Percentiles rank a stretch among this genome's conserved stretches.
phyloP scores from a whole-genome alignment of 2,113 vertebrate genomes.

The Poicephalus gulielmi region DNA sequence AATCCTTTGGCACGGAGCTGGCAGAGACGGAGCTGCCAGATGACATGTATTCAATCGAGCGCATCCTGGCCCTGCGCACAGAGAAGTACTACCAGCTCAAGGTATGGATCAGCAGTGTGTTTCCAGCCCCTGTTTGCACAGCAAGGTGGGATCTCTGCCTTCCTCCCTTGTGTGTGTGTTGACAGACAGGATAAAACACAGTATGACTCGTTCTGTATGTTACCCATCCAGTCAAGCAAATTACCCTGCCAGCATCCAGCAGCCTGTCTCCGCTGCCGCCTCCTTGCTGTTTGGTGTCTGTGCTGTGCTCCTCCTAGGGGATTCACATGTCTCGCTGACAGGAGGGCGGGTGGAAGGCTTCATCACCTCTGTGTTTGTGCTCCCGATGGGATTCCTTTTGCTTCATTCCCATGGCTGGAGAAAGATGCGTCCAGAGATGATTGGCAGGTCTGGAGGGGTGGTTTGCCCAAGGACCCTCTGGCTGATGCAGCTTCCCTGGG shows the following conservation, averaged over 20 bases:
- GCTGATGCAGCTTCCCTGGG: not conserved
- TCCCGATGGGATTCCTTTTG: rapidly evolving
- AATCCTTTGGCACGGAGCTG: constrained; percentile 91
- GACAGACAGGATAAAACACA: not conserved
- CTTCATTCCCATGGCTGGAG: not conserved
- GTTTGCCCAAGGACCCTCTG: not conserved
- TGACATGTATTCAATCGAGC: constrained; percentile 81
- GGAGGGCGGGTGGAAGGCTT: not conserved
- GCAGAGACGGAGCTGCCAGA: constrained; percentile 87
- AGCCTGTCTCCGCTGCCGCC: not conserved
- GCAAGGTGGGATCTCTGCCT: not conserved
- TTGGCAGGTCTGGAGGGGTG: not conserved
- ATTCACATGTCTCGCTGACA: rapidly evolving
- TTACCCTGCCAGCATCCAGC: not conserved
- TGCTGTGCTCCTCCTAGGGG: rapidly evolving
- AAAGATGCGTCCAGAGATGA: rapidly evolving
- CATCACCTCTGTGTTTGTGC: rapidly evolving
- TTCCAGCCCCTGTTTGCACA: not conserved
- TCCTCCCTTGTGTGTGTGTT: not conserved
- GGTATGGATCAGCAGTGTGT: constrained; percentile 61
- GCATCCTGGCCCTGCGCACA: constrained; percentile 82
- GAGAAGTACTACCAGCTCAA: constrained; percentile 91
- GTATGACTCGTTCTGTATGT: not conserved
- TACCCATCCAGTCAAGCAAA: not conserved
- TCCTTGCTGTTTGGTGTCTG: not conserved